Percentiles rank a stretch among this genome's conserved stretches.
These are phyloP conservation scores for Geotrupes spiniger DNA, from an alignment of 2,888 invertebrate species.

Conservation along the genomic window DNA sequence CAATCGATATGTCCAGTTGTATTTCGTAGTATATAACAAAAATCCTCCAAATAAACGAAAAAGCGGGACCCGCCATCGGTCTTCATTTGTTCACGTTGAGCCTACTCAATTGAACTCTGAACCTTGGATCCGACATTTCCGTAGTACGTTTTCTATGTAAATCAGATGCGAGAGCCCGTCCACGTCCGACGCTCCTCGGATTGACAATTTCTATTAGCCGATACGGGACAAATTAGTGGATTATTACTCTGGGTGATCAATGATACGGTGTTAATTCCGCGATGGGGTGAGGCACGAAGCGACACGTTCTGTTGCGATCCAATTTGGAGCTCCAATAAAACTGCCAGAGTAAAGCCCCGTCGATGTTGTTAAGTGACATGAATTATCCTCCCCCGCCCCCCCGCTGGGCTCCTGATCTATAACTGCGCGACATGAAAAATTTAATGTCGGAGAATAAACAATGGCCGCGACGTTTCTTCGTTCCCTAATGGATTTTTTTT, in stretches of 20 bases:
- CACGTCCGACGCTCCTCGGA: slow-evolving; percentile 13
- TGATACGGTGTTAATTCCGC: slow-evolving; percentile 49
- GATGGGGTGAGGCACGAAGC: slow-evolving; percentile 31
- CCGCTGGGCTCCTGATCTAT: slow-evolving; percentile 33
- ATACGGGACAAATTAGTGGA: slow-evolving; percentile 51
- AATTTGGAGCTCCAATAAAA: slow-evolving; percentile 54
- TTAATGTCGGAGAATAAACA: slow-evolving; percentile 48
- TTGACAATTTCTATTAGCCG: slow-evolving; percentile 33
- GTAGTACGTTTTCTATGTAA: slow-evolving; percentile 44
- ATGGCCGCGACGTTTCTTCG: slow-evolving; percentile 11
- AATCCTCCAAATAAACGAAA: not conserved
- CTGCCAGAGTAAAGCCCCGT: slow-evolving; percentile 52
- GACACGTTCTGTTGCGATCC: slow-evolving; percentile 48
- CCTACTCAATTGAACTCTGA: slow-evolving; percentile 20
- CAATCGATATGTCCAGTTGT: too few species aligned
- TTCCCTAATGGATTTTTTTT: not conserved
- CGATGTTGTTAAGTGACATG: slow-evolving; percentile 54
- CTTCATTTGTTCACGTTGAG: slow-evolving; percentile 20
- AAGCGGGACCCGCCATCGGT: slow-evolving; percentile 15
- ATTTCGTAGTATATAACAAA: not conserved
- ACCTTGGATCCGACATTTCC: slow-evolving; percentile 7
- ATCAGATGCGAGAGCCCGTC: slow-evolving; percentile 41
- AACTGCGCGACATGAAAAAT: slow-evolving; percentile 48
- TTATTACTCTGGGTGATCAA: slow-evolving; percentile 52
- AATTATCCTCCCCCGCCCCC: slow-evolving; percentile 47